Base-by-base conservation (phyloP, 2,113 vertebrate genomes). In the Oncorhynchus clarkii region DNA sequence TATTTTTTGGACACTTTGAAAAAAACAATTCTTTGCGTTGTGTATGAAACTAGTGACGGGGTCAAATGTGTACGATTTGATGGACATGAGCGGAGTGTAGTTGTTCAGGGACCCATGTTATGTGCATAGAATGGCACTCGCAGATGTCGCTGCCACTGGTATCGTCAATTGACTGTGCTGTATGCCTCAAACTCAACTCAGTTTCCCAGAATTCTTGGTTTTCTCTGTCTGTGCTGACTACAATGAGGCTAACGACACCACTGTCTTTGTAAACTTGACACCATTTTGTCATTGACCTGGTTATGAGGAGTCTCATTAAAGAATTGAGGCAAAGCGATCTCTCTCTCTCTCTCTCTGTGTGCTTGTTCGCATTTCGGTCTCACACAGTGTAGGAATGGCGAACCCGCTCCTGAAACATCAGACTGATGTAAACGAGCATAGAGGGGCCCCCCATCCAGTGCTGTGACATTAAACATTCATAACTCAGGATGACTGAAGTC, bases 21-120 rank as follows among this genome's bases (percentile, higher is more conserved):
- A 69, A 29, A 69, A 39, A 54, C 9, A n/a, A 11, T 1, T 48
- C 2, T 27, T 20, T 51, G 27, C n/a, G 8, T 57, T 71, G 70
- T 80, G 72, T 78, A 64, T 79, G 70, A 76, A 45, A 78, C 45
- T 18, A 66, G 48, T 73, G 24, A 65, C 48, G 76, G 80, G 72
- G 31, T 77, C 59, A 74, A 86, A 85, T 87, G 87, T 89, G 75
- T 87, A 83, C 83, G 70, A 72, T 49, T 14, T 69, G 67, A 49
- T 74, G 74, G 71, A 77, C 69, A 45, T 57, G 49, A 78, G 77
- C 84, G 70, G 84, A 88, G 69, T 75, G 73, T 79, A 24, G 85
- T 82, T 89, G 89, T 94, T 93, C 92, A 94, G 91, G 91, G 92
- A 93, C 84, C 71, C 84, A 81, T 81, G 73, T 78, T 78, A 77